Conservation (phyloP, 2,797 vertebrate genomes). For the Apogon talboti region DNA sequence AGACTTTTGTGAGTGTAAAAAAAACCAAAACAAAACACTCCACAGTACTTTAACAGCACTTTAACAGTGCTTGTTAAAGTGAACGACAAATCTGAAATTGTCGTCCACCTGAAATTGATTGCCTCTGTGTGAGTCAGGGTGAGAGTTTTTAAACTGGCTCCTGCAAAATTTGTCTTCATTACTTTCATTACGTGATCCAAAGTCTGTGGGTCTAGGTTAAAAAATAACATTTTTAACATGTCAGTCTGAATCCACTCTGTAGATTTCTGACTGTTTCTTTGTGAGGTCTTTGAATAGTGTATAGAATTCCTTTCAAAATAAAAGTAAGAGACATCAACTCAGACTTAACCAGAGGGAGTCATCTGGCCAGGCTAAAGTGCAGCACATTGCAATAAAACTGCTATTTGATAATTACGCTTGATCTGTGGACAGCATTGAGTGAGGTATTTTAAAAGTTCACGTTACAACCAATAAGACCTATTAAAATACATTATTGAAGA, state of each 20-base stretch:
- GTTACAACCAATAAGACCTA: neutral
- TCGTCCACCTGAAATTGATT: constrained; percentile 29
- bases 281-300: constrained; percentile 45
- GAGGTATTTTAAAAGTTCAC: constrained; percentile 1
- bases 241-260: constrained; percentile 31
- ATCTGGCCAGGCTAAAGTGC: constrained; percentile 18
- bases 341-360: constrained; percentile 38
- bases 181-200: constrained; percentile 28
- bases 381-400: neutral
- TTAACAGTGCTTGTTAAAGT: constrained; percentile 2
- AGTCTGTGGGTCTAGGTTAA: neutral
- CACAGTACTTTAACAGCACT: no score
- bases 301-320: constrained; percentile 45
- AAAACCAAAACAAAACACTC: neutral
- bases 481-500: neutral
- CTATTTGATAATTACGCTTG: neutral
- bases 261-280: constrained; percentile 17
- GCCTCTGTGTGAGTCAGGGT: constrained; percentile 27
- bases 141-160: constrained; percentile 26
- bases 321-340: constrained; percentile 48
- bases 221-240: neutral
- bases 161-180: constrained; percentile 37
- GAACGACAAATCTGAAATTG: neutral
- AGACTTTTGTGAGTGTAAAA: constrained; percentile 22
- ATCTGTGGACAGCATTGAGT: neutral